phyloP scores from a whole-genome alignment of 2,888 invertebrate genomes.

The Zhuqinia jingwanae region DNA sequence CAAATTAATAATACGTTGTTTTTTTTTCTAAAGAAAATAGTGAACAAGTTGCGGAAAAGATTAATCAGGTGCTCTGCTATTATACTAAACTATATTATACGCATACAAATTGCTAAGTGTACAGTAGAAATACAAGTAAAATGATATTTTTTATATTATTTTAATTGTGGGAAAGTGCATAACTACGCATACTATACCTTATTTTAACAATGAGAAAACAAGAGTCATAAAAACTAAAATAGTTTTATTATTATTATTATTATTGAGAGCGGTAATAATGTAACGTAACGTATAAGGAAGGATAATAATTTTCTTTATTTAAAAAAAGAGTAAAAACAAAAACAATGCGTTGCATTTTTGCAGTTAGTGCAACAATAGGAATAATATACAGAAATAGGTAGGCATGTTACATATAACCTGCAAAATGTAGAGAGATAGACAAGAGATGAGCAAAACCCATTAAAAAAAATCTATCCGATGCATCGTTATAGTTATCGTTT shows the following conservation, averaged over 20 bases:
- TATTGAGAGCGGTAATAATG: background rate
- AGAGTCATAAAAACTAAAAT: conserved; percentile 15
- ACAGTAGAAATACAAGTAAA: conserved; percentile 15
- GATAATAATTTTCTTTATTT: background rate
- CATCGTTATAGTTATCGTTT: background rate
- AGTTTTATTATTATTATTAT: conserved; percentile 3
- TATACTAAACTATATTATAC: background rate
- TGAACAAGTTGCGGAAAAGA: conserved; percentile 51
- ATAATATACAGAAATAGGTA: too few species aligned
- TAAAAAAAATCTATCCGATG: background rate
- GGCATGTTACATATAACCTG: background rate
- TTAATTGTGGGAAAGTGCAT: conserved; percentile 65
- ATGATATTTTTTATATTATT: conserved; percentile 43
- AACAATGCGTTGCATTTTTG: conserved; percentile 8
- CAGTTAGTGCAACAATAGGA: too few species aligned
- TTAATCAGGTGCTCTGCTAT: conserved; percentile 43
- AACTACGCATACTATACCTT: too few species aligned
- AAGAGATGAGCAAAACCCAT: too few species aligned
- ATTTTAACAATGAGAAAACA: conserved; percentile 52
- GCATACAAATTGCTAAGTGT: background rate
- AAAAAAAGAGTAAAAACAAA: conserved; percentile 13
- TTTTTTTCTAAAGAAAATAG: too few species aligned
- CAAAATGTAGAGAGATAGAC: background rate
- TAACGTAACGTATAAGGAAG: too few species aligned
- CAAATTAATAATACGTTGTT: background rate